These are phyloP conservation scores for Cairina moschata DNA, from an alignment of 2,113 vertebrate species.

Conservation along the genomic window DNA sequence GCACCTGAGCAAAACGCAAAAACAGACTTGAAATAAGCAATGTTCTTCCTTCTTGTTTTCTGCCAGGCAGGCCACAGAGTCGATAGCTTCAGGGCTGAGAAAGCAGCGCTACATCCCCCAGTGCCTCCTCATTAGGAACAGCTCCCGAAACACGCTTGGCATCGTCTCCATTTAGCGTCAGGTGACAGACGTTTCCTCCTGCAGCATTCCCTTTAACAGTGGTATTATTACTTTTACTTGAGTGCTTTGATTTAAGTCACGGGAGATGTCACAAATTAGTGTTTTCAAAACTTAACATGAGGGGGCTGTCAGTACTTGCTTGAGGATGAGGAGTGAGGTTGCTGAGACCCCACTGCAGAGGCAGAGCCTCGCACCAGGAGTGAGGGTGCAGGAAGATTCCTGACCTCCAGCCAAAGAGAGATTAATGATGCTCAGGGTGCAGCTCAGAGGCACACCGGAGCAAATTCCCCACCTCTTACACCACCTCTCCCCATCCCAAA, in stretches of 20 bases:
- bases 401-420: constrained; percentile 3
- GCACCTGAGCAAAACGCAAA: neutral
- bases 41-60: neutral
- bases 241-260: constrained; percentile 68
- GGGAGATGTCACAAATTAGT: constrained; percentile 68
- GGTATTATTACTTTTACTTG: constrained; percentile 60
- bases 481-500: no score
- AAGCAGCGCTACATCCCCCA: neutral
- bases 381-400: neutral
- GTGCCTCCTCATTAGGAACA: constrained; percentile 3
- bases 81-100: neutral
- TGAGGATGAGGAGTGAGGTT: neutral
- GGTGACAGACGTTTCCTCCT: constrained; percentile 32
- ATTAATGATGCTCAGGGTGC: neutral
- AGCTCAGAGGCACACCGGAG: neutral
- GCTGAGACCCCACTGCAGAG: constrained; percentile 44
- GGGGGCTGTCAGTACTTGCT: constrained; percentile 70
- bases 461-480: neutral
- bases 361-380: constrained; percentile 14
- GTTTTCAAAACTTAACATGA: constrained; percentile 72
- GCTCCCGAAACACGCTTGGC: constrained; percentile 1
- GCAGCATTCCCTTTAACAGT: constrained; percentile 25
- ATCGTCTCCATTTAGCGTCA: constrained; percentile 21
- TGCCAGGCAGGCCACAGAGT: neutral
- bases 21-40: neutral